Evolutionary conservation across 1,140 invertebrate species (phyloP).

Genomic region (Euura lappo): DNA sequence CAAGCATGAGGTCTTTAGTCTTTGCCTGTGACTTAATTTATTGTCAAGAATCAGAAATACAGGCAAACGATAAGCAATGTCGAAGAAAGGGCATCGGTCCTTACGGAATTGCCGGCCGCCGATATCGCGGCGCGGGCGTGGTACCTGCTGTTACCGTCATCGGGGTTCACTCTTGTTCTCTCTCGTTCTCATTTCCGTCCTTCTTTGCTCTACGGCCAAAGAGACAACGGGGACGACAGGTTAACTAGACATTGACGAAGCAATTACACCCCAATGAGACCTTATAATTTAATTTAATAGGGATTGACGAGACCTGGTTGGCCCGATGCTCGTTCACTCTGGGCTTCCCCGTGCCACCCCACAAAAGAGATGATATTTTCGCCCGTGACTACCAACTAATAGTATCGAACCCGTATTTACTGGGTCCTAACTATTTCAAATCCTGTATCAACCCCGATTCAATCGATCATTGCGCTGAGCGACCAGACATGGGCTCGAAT

Average conservation of each 20-base stretch:
- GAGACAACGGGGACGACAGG: conserved; percentile 27
- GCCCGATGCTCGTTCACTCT: not conserved
- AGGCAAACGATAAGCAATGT: not conserved
- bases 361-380: not conserved
- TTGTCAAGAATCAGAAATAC: not conserved
- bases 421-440: not conserved
- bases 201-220: not conserved
- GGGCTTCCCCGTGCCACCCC: not conserved
- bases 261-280: conserved; percentile 39
- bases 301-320: not conserved
- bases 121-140: conserved; percentile 14
- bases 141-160: conserved; percentile 32
- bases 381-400: conserved; percentile 6
- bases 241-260: conserved; percentile 43
- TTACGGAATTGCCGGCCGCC: not conserved
- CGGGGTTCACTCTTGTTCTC: not conserved
- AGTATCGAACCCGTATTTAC: not conserved
- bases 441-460: not conserved
- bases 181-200: not conserved
- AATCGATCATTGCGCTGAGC: not conserved
- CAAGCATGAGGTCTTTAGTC: too few species aligned
- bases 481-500: not conserved
- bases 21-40: not conserved
- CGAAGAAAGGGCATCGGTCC: not conserved
- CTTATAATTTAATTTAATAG: conserved; percentile 8